phyloP scores from a whole-genome alignment of 2,888 invertebrate species.

The Zonitis immaculata region DNA sequence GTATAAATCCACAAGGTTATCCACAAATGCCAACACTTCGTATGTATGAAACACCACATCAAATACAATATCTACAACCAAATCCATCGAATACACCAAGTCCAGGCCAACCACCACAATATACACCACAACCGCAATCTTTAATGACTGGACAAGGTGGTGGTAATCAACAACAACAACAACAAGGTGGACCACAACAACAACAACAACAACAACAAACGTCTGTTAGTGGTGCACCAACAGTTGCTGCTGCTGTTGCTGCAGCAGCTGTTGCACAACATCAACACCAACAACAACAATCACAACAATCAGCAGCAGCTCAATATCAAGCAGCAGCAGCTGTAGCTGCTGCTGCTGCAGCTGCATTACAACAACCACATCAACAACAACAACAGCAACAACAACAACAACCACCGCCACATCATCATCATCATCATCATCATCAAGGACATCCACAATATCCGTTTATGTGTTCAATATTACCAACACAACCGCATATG shows the following conservation, averaged over 20 bases:
- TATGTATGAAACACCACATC: slow-evolving; percentile 62
- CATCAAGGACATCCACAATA: slow-evolving; percentile 54
- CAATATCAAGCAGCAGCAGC: not conserved
- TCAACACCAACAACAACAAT: not conserved
- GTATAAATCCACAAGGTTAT: slow-evolving; percentile 44
- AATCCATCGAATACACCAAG: slow-evolving; percentile 54
- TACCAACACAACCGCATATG: slow-evolving; percentile 54
- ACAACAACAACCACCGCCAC: slow-evolving; percentile 52
- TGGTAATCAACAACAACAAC: too few species aligned
- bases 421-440: too few species aligned
- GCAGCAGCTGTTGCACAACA: not conserved
- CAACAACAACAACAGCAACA: slow-evolving; percentile 48
- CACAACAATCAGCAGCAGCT: not conserved
- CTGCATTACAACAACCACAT: slow-evolving; percentile 41
- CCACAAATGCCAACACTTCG: slow-evolving; percentile 57
- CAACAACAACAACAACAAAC: not conserved
- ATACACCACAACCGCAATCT: slow-evolving; percentile 15
- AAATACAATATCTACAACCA: slow-evolving; percentile 45
- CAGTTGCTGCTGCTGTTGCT: not conserved
- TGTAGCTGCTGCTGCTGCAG: slow-evolving; percentile 43
- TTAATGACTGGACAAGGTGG: slow-evolving; percentile 31
- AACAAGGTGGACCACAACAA: not conserved
- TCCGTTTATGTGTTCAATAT: slow-evolving; percentile 58
- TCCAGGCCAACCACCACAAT: slow-evolving; percentile 43
- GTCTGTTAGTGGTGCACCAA: not conserved